Percentiles rank a stretch among this genome's conserved stretches.
Evolutionary conservation across 1,140 invertebrate genomes (phyloP).

Genomic region (Drosophila hydei): DNA sequence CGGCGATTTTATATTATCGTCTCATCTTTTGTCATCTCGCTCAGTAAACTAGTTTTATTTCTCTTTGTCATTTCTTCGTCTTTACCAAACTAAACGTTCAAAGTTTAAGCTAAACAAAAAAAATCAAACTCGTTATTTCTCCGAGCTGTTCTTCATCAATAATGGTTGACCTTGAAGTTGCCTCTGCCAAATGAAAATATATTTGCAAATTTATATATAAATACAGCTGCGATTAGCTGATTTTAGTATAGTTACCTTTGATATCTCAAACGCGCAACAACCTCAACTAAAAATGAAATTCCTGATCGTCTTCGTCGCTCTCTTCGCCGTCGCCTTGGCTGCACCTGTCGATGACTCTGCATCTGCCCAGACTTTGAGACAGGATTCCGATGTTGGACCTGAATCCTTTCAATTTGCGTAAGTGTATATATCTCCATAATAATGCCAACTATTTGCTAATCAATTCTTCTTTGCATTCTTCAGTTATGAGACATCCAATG

Average conservation of each 20-base stretch:
- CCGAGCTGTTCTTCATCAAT: slow-evolving; percentile 40
- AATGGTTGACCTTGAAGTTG: slow-evolving; percentile 16
- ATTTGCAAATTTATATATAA: background rate
- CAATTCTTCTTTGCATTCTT: background rate
- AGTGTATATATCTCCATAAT: background rate
- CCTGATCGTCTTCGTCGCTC: slow-evolving; percentile 49
- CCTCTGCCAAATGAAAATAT: slow-evolving; percentile 11
- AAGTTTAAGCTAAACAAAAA: background rate
- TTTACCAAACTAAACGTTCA: background rate
- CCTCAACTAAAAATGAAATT: slow-evolving; percentile 61
- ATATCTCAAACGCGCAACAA: slow-evolving; percentile 31
- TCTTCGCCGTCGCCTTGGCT: slow-evolving; percentile 39
- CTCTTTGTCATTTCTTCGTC: background rate
- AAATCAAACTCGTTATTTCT: slow-evolving; percentile 1
- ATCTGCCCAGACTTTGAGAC: accelerated
- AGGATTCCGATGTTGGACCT: slow-evolving; percentile 74
- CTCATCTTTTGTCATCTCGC: slow-evolving; percentile 3
- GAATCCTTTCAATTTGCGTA: slow-evolving; percentile 24
- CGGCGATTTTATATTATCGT: background rate
- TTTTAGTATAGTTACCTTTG: slow-evolving; percentile 39
- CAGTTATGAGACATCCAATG: slow-evolving; percentile 88
- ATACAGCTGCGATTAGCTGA: background rate
- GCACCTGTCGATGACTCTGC: background rate
- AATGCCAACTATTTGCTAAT: background rate
- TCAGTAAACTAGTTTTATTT: slow-evolving; percentile 10